Evolutionary conservation across 1,140 invertebrate genomes (phyloP).

Genomic region (Schmidtea mediterranea): DNA sequence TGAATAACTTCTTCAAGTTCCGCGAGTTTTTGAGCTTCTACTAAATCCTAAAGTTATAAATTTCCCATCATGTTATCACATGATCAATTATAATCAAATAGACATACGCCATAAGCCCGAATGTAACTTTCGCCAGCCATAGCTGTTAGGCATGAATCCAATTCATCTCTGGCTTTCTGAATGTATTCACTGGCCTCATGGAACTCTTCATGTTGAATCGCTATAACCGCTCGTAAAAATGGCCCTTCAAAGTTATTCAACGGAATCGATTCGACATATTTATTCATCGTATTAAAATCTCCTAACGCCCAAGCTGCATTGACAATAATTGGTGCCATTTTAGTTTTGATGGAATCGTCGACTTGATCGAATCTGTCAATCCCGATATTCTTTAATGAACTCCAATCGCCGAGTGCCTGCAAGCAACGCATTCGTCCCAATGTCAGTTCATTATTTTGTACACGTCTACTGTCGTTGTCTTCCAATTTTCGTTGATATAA

Average conservation of each 20-base stretch:
- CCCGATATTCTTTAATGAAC: conserved; percentile 10
- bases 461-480: conserved; percentile 3
- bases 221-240: conserved; percentile 75
- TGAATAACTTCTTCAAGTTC: conserved; percentile 87
- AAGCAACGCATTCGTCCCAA: conserved; percentile 81
- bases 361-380: conserved; percentile 39
- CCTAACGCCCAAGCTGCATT: conserved; percentile 73
- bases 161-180: conserved; percentile 59
- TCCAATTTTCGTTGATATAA: conserved; percentile 40
- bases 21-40: conserved; percentile 22
- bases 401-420: conserved; percentile 85
- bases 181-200: conserved; percentile 38
- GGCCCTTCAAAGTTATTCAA: conserved; percentile 67
- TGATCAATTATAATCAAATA: neutral
- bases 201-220: conserved; percentile 60
- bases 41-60: neutral
- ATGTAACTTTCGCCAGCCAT: conserved; percentile 95
- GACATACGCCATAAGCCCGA: conserved; percentile 51
- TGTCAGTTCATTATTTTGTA: conserved; percentile 46
- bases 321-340: conserved; percentile 64
- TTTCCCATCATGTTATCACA: neutral
- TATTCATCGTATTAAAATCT: conserved; percentile 62
- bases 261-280: conserved; percentile 54
- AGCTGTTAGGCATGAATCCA: conserved; percentile 83
- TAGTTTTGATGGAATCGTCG: conserved; percentile 39